Conservation (phyloP, 2,797 vertebrate species). For the Octomys mimax region DNA sequence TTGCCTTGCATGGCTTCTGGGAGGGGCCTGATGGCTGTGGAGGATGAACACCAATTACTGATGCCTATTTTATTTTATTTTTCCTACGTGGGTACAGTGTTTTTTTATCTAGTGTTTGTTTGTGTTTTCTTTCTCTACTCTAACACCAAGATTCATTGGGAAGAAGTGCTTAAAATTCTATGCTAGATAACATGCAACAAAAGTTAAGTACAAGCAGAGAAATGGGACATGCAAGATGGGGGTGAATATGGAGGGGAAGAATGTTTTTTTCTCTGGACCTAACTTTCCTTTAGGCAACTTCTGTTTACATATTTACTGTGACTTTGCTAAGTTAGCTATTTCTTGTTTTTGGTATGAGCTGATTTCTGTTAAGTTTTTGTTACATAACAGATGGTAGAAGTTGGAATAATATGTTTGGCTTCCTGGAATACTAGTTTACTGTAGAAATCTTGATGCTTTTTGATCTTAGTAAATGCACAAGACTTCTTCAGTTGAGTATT, state of each 20-base stretch:
- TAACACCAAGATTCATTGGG: not conserved
- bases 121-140: not conserved
- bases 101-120: not conserved
- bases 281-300: not conserved
- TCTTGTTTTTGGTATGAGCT: not conserved
- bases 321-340: not conserved
- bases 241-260: not conserved
- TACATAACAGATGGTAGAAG: not conserved
- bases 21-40: not conserved
- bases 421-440: not conserved
- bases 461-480: not conserved
- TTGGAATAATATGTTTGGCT: not conserved
- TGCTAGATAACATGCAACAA: not conserved
- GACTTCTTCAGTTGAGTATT: not conserved
- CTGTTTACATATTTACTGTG: not conserved
- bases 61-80: not conserved
- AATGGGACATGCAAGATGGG: accelerated
- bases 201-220: not conserved
- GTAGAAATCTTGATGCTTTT: not conserved
- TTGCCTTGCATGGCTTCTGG: too few species aligned
- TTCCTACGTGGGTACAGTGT: not conserved
- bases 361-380: not conserved
- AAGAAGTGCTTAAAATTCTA: not conserved
- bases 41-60: not conserved
- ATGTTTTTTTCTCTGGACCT: not conserved